Base-by-base conservation (phyloP, 2,113 vertebrate genomes). In the Ciconia boyciana region DNA sequence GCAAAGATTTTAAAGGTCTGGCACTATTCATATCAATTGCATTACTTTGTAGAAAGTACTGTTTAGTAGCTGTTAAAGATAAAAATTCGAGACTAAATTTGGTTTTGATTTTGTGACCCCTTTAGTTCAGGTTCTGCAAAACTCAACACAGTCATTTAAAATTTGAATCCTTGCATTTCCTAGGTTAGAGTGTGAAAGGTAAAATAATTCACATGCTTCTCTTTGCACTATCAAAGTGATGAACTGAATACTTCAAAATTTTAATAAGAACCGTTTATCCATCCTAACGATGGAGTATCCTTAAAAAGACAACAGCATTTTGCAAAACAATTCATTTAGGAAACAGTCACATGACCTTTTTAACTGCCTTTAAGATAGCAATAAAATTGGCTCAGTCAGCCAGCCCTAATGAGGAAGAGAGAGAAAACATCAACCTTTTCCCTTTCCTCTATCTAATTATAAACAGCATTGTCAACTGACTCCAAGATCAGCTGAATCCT, bases 311-410 rank as follows among this genome's bases (percentile, higher is more conserved):
- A 86, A 84, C 20, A 54, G 28, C 48, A 82, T 95, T 97, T 96
- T 95, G 54, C 74, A 92, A 96, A 96, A 87, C 62, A 94, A 95
- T 94, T 96, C 44, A 91, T 96, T 96, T 94, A 77, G 55, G 87
- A 96, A 97, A 95, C 44, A 87, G 91, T 87, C 95, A 96, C 92
- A 89, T 93, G 95, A 94, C 93, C 97, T 94, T 90, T 95, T 78
- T 34, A 94, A 93, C 83, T 97, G 96, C 78, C 96, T 97, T 97
- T 95, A 97, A 97, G 94, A 93, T 93, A 96, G 96, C 96, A 95
- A 96, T 89, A 91, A 97, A 96, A 96, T 57, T 94, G 95, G 62
- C 87, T 62, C 49, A 72, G 55, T 68, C 83, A 95, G 76, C 54
- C 72, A 95, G 87, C 68, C 81, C 75, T 97, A 97, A 97, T 96